Evolutionary conservation across 1,140 invertebrate species (phyloP), one percentile per base, ranked within the genome.

Genomic region (Drosophila azteca): DNA sequence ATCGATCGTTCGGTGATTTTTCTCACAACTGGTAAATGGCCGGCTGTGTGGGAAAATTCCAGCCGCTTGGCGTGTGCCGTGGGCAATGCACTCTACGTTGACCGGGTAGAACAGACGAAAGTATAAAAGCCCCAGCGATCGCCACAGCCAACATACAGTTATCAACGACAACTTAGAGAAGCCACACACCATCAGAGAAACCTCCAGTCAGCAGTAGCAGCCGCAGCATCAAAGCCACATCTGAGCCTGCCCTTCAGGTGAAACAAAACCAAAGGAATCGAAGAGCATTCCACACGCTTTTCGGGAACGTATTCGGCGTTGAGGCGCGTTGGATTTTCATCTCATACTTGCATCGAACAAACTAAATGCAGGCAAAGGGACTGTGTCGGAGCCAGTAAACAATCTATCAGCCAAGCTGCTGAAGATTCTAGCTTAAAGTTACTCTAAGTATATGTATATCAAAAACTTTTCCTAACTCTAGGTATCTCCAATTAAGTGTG

Each of bases 41-140:
- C 24, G 24, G 24, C 3, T 81, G 65, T 57, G 22, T 74, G 81
- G 81, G 81, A 81, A 84, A 87, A 61, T 44, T 82, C 77, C 73
- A 53, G 11, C 35, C 4, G 35, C 35, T 13, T 39, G 67, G 61
- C 65, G 61, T 45, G 57, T 57, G 46, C 77, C 59, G 61, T 39
- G 55, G 57, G 73, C 66, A 44, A 49, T 70, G 67, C 67, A 70
- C 39, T 74, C 74, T 59, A 68, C 58, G 77, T 70, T 74, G 74
- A 67, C 63, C 72, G 66, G 31, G 24, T 22, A 63, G 68, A 73
- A 64, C 50, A 71, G 24, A 24, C 24, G 58, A 13, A 54, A 24
- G 45, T 87, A 87, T 82, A 87, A 69, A 87, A 87, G 63, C 46
- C 41, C 64, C 43, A 24, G 58, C 39, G n/a, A 9, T 49, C 7